Evolutionary conservation across 1,140 invertebrate genomes (phyloP).

Genomic region (Hycleus phaleratus): DNA sequence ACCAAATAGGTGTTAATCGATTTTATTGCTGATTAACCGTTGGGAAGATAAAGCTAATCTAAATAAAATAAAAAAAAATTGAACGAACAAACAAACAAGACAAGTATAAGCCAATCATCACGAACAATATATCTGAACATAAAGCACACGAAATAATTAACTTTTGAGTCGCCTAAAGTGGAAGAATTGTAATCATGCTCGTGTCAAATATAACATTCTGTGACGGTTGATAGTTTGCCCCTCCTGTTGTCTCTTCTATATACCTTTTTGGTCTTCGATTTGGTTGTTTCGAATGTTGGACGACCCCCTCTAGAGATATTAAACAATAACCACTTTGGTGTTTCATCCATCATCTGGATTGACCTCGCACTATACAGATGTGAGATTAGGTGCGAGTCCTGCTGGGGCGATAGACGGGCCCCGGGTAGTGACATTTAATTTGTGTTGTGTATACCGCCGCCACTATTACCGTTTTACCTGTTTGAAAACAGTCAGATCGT

Average conservation of each 20-base stretch:
- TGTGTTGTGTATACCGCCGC: constrained; percentile 24
- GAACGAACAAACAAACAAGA: too few species aligned
- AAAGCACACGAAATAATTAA: constrained; percentile 14
- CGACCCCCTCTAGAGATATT: constrained; percentile 33
- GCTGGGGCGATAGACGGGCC: constrained; percentile 16
- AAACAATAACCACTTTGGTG: constrained; percentile 37
- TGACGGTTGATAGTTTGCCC: constrained; percentile 14
- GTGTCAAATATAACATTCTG: constrained; percentile 24
- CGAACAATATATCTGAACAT: constrained; percentile 5
- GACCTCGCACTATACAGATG: constrained; percentile 23
- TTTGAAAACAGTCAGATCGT: not conserved
- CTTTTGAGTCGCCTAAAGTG: constrained; percentile 9
- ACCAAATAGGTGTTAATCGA: too few species aligned
- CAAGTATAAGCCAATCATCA: constrained; percentile 13
- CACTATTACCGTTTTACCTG: not conserved
- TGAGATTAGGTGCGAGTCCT: constrained; percentile 30
- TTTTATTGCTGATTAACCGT: too few species aligned
- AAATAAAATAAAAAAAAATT: too few species aligned
- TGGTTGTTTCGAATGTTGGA: constrained; percentile 17
- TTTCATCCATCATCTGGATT: constrained; percentile 34
- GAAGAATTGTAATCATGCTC: constrained; percentile 23
- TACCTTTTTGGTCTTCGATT: constrained; percentile 18
- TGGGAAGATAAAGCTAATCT: too few species aligned
- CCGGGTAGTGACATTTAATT: constrained; percentile 32
- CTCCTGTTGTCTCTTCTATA: not conserved